A percentile compares a stretch with the other conserved stretches of the same genome.
Conservation (phyloP, 2,888 invertebrate species). For the Sminthurinus aureus region DNA sequence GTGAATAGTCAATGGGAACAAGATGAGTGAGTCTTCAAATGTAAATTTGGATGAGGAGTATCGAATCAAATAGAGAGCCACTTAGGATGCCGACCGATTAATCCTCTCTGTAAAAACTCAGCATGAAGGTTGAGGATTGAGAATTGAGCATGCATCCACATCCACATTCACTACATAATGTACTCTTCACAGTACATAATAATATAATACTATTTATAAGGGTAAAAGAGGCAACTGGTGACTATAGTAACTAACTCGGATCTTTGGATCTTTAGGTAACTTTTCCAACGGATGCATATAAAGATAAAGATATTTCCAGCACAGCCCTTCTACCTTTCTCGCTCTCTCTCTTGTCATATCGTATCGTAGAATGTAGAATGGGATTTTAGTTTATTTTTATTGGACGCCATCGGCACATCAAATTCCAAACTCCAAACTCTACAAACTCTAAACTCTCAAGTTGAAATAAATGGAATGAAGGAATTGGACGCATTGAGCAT, state of each 20-base stretch:
- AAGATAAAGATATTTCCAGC: background rate
- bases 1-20: too few species aligned
- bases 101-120: background rate
- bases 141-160: too few species aligned
- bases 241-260: background rate
- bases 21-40: background rate
- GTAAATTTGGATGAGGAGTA: background rate
- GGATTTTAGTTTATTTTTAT: conserved; percentile 5
- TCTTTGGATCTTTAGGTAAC: background rate
- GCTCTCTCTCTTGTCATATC: background rate
- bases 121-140: background rate
- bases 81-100: conserved; percentile 1
- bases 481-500: too few species aligned
- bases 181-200: background rate
- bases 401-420: conserved; percentile 7
- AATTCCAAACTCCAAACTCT: conserved; percentile 8
- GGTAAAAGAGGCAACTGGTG: background rate
- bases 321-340: background rate
- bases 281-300: background rate
- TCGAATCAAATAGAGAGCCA: background rate
- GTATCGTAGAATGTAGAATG: background rate
- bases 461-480: too few species aligned
- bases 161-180: background rate
- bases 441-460: background rate
- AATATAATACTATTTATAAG: background rate